Conservation (phyloP, 1,140 invertebrate genomes). For the Aphaenogaster floridana region DNA sequence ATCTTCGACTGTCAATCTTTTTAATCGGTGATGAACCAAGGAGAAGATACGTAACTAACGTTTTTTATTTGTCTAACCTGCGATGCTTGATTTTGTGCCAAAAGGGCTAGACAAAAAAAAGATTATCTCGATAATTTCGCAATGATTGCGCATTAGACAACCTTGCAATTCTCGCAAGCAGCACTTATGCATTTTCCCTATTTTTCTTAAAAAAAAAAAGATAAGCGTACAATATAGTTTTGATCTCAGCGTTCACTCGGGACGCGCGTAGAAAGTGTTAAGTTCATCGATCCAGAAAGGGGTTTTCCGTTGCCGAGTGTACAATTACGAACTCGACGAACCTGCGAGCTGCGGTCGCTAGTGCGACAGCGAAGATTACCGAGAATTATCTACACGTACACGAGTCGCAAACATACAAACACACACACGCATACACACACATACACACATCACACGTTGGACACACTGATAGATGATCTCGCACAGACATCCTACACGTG, state of each 20-base stretch:
- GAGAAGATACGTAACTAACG: slow-evolving; percentile 28
- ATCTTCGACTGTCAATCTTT: slow-evolving; percentile 45
- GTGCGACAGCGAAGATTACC: slow-evolving; percentile 66
- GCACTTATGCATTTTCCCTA: background rate
- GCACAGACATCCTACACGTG: slow-evolving; percentile 61
- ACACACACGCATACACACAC: background rate
- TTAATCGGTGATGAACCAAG: slow-evolving; percentile 21
- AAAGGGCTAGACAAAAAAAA: slow-evolving; percentile 43
- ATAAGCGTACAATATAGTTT: slow-evolving; percentile 11
- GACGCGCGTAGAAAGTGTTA: slow-evolving; percentile 55
- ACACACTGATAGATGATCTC: slow-evolving; percentile 64
- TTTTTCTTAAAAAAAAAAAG: background rate
- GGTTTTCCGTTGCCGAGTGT: slow-evolving; percentile 54
- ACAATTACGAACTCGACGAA: slow-evolving; percentile 59
- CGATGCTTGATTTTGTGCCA: slow-evolving; percentile 55
- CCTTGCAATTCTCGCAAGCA: background rate
- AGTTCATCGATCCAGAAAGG: slow-evolving; percentile 48
- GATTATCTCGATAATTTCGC: slow-evolving; percentile 23
- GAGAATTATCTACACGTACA: slow-evolving; percentile 66
- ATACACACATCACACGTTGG: background rate
- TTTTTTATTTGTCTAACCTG: slow-evolving; percentile 53
- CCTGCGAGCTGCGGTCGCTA: slow-evolving; percentile 67
- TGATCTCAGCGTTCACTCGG: slow-evolving; percentile 53
- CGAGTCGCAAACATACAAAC: slow-evolving; percentile 6
- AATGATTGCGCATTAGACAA: slow-evolving; percentile 18